Base-by-base conservation (phyloP, 2,113 vertebrate genomes). In the Spheniscus mendiculus region DNA sequence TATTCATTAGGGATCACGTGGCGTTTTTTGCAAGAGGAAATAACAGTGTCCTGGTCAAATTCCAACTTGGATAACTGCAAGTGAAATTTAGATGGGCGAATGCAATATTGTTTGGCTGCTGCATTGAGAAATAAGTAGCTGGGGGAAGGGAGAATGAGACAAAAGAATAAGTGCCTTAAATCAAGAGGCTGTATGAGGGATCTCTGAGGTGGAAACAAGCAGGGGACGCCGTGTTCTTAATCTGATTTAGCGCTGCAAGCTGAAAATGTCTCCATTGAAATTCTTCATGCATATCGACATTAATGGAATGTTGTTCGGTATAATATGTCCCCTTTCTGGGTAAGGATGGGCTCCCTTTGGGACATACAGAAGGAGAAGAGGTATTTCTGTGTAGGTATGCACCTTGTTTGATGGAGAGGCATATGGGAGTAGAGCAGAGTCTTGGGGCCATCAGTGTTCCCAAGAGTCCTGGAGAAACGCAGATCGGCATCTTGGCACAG, bases 31-130 rank as follows among this genome's bases (percentile, higher is more conserved):
- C 83, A 81, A 86, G 93, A 88, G 92, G 92, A 93, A 95, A 82
- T 83, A 87, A 50, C 38, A 42, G 45, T 53, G 67, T 90, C 90
- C 92, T 34, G 95, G 87, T 89, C 82, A 88, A 90, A 94, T 93
- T 97, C 96, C 90, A 95, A 4, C 78, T 23, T 73, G 66, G 82
- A 69, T 86, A 82, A 84, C 63, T 55, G 32, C 42, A 14, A 76
- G 72, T 79, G 89, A 87, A 69, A 61, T 8, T 44, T 11, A 83
- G 84, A 70, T 38, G 92, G 78, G 73, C 45, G 65, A 66, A 69
- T 5, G 67, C 1, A 23, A 36, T 52, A 3, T 34, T n/a, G n/a
- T n/a, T n/a, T n/a, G n/a, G n/a, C n/a, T n/a, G n/a, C n/a, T n/a
- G n/a, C n/a, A n/a, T n/a, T n/a, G n/a, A n/a, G n/a, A n/a, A n/a